Base-by-base conservation (phyloP, 1,140 invertebrate species). In the Drosophila quadrilineata region DNA sequence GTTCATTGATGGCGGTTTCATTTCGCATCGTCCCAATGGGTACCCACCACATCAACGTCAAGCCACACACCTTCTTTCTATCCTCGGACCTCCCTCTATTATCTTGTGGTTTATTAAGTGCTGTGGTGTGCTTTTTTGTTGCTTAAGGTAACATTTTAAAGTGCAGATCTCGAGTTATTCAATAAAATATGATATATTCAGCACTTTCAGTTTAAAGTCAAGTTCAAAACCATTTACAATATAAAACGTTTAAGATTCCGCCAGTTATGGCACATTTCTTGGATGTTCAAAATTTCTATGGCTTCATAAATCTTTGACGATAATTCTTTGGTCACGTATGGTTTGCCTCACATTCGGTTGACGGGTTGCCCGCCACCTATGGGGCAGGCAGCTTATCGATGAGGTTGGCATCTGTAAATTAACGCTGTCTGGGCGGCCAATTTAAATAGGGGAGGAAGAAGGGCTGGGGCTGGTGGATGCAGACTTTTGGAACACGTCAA, bases 1-100 rank as follows among this genome's bases (percentile, higher is more conserved):
- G 79, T 85, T 85, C 79, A 85, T 85, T 85, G 79, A 85, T 85
- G 79, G 79, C 63, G 79, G 79, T 85, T 79, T 71, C 69, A 73
- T 82, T 71, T 71, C 35, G 62, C 62, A 21, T 33, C 16, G 45
- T 46, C 40, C 71, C 24, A 43, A 31, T 17, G 38, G 33, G 43
- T 43, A 33, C 8, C 2, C 10, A n/a, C 33, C 2, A 38, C 16
- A 19, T 2, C 24, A 14, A 35, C 57, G 26, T 14, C 29, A 52
- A n/a, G n/a, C 4, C 36, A 22, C 28, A 6, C 24, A 10, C 24
- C 12, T 10, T 6, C 17, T 45, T 28, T 3, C 22, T n/a, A n/a
- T n/a, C n/a, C n/a, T n/a, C 22, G 3, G 1, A 9, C 16, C 31
- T 35, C 24, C 16, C 10, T 8, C 77, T 43, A 73, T 76, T 82